A percentile compares a stretch with the other conserved stretches of the same genome.
These are phyloP conservation scores for Willisornis vidua DNA, from an alignment of 2,113 vertebrate species.

Conservation along the genomic window DNA sequence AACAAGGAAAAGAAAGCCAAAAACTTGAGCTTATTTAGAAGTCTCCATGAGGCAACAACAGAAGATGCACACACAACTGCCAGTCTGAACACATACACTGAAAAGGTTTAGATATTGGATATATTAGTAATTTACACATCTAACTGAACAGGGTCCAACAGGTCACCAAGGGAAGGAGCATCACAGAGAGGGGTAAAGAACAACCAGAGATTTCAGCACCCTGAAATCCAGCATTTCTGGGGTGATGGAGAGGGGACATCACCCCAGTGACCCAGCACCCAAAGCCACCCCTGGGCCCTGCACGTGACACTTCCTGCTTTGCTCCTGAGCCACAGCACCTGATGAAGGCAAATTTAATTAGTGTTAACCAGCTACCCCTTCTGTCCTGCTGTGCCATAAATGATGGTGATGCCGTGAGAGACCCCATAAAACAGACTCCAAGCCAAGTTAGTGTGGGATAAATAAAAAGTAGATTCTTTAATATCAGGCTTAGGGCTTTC, in stretches of 20 bases:
- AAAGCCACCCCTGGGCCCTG: neutral
- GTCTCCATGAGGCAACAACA: neutral
- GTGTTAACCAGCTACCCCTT: neutral
- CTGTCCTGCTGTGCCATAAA: fast-evolving
- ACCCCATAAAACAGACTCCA: too few species aligned
- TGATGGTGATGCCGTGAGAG: neutral
- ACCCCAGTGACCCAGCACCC: neutral
- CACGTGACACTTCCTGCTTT: neutral
- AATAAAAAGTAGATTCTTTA: too few species aligned
- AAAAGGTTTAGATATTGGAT: neutral
- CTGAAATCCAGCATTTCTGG: fast-evolving
- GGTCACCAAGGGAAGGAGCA: neutral
- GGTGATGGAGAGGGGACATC: fast-evolving
- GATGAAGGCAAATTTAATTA: neutral
- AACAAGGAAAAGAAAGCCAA: neutral
- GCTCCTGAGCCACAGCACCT: fast-evolving
- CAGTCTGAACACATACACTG: neutral
- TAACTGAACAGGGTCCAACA: neutral
- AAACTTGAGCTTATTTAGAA: neutral
- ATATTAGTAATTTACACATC: neutral
- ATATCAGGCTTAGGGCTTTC: too few species aligned
- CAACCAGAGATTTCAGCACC: neutral
- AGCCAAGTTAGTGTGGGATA: too few species aligned
- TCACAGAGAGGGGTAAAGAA: neutral
- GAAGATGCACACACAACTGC: neutral